Evolutionary conservation across 2,797 vertebrate species (phyloP).

Genomic region (Miichthys miiuy): DNA sequence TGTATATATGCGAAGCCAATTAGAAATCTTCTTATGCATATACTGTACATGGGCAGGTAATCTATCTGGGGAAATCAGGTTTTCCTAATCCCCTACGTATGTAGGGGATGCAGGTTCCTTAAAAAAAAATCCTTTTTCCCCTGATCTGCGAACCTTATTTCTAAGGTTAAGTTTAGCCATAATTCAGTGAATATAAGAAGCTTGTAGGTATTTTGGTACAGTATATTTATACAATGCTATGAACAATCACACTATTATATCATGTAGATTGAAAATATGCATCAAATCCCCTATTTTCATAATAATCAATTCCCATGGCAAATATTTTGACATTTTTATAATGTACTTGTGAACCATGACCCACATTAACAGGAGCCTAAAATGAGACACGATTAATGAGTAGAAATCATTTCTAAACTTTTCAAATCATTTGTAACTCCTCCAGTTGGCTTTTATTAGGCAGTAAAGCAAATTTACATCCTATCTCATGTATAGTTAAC

Average conservation of each 20-base stretch:
- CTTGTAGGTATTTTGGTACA: too few relatives aligned
- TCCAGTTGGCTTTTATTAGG: background rate
- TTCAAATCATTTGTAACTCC: background rate
- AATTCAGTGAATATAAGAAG: too few relatives aligned
- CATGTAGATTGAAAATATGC: too few relatives aligned
- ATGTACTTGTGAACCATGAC: background rate
- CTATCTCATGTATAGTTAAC: constrained; percentile 9
- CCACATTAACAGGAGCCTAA: background rate
- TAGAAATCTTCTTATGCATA: background rate
- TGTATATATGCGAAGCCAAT: background rate
- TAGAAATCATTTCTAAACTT: background rate
- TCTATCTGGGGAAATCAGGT: background rate
- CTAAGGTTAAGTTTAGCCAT: too few relatives aligned
- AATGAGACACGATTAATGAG: background rate
- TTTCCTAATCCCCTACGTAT: background rate
- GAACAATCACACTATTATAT: too few relatives aligned
- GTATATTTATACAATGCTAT: too few relatives aligned
- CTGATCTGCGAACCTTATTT: background rate
- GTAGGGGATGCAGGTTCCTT: background rate
- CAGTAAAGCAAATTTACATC: background rate
- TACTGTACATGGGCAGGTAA: background rate
- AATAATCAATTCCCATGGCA: too few relatives aligned
- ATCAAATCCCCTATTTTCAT: too few relatives aligned
- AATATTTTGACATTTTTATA: too few relatives aligned
- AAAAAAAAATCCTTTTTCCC: too few relatives aligned